Percentiles rank a stretch among this genome's conserved stretches.
Evolutionary conservation across 2,888 invertebrate genomes (phyloP).

Genomic region (Allacma fusca): DNA sequence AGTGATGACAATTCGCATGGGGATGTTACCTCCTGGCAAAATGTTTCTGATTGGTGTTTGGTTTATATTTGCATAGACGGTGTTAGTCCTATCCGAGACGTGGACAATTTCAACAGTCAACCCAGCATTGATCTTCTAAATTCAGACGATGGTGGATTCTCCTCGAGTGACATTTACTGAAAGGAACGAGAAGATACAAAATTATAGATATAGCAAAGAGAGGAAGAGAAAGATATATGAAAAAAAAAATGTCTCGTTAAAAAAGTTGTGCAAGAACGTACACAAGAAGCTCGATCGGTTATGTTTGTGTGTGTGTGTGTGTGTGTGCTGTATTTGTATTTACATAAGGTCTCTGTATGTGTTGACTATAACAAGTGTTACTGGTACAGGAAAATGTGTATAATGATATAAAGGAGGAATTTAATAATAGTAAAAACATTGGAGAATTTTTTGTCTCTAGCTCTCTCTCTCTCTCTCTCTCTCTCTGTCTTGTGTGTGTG

Average conservation of each 20-base stretch:
- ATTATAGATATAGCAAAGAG: neutral
- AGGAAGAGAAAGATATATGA: conserved; percentile 5
- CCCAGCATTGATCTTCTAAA: conserved; percentile 44
- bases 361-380: neutral
- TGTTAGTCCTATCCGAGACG: conserved; percentile 45
- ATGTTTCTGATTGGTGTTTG: neutral
- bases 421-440: conserved; percentile 21
- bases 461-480: too few relatives aligned
- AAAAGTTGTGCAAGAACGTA: conserved; percentile 10
- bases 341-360: neutral
- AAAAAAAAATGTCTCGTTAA: conserved; percentile 8
- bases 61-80: conserved; percentile 27
- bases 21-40: neutral
- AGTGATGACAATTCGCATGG: neutral
- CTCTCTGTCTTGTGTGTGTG: too few relatives aligned
- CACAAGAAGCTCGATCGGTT: conserved; percentile 5
- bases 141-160: conserved; percentile 61
- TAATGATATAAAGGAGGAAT: neutral
- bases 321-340: conserved; percentile 17
- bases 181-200: conserved; percentile 3
- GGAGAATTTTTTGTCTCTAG: conserved; percentile 13
- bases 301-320: conserved; percentile 16
- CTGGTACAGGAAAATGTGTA: neutral
- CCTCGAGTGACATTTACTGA: conserved; percentile 59
- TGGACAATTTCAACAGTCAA: conserved; percentile 44